Evolutionary conservation across 2,888 invertebrate species (phyloP), one percentile per base, ranked within the genome.

Genomic region (Epinotia demarniana): DNA sequence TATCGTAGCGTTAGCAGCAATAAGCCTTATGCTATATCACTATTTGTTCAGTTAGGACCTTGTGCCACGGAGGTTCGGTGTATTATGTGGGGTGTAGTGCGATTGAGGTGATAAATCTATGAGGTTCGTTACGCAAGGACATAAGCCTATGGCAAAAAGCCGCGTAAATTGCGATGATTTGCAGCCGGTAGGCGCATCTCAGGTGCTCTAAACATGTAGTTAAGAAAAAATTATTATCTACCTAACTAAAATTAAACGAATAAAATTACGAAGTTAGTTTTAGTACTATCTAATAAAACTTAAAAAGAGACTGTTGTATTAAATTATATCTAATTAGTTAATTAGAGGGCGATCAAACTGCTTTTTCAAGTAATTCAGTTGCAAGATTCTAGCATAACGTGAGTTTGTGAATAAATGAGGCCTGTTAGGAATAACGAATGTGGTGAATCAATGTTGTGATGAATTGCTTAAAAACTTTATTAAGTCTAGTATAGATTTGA

Each of bases 121-220:
- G 80, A 77, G 81, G 87, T 87, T 89, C 87, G 86, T 87, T 88
- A 88, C 82, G 83, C 80, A 83, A 82, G 82, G 85, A 83, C 84
- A 84, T 82, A 81, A 75, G 75, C 75, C 75, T 19, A 53, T 71
- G 75, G 75, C 80, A 81, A 84, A 84, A 83, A 83, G 66, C 74
- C 13, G 81, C 83, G 83, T 83, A 83, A 83, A 72, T 69, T 76
- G 71, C 73, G 73, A 85, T 88, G 87, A 89, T 88, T 89, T 87
- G 86, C 85, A 79, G 80, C 67, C 61, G 46, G 75, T 71, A 67
- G 70, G 55, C 68, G 68, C 75, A 55, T 70, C 66, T 53, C 66
- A 64, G 39, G 49, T 49, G 73, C 23, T 23, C 46, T 66, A 19
- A 49, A 23, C 39, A 19, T 11, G n/a, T 53, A 18, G 67, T 68